Evolutionary conservation across 64 coral and sea anemone species (phyloP), one percentile per base, ranked within the genome.

Genomic region (Montipora sp.): DNA sequence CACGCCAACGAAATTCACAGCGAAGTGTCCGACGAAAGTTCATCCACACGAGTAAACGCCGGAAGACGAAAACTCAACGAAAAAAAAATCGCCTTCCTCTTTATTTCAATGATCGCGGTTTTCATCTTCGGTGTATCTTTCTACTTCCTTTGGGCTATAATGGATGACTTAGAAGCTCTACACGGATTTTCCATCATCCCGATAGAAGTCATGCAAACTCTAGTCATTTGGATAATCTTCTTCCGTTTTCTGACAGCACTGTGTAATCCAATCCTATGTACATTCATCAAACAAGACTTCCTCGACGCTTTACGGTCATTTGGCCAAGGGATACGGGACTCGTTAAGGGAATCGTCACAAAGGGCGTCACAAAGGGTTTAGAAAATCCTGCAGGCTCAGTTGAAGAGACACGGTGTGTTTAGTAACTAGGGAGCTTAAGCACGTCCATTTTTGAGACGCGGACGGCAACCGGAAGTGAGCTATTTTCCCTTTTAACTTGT

Each of bases 231-330:
- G 16, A 89, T 85, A 6, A 83, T 94, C 73, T 94, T 98, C 63
- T 92, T 98, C 57, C 89, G 95, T 5, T 98, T 91, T 59, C 87
- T 94, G 14, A 90, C 92, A 3, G 92, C 95, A 73, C 51, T 98
- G 5, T 98, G 90, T 47, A 98, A 98, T 50, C 95, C 95, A 0
- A 8, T 98, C 4, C 15, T 98, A 0, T 91, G 92, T 8, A 94
- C 95, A 4, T 94, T 94, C 58, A 92, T 98, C 69, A 98, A 98
- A 75, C 92, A 92, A 65, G 95, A 98, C 51, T 98, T 98, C 59
- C 46, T 67, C 12, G 78, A 78, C 46, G 92, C 88, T 2, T 46
- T 98, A 11, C 72, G 45, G 45, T 59, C 72, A 24, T 24, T 94
- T 47, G 27, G 53, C 0, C 66, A 24, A 10, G 80, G 80, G 67